These are phyloP conservation scores for Blastobasis lacticolella DNA, from an alignment of 2,888 invertebrate genomes.

Conservation along the genomic window DNA sequence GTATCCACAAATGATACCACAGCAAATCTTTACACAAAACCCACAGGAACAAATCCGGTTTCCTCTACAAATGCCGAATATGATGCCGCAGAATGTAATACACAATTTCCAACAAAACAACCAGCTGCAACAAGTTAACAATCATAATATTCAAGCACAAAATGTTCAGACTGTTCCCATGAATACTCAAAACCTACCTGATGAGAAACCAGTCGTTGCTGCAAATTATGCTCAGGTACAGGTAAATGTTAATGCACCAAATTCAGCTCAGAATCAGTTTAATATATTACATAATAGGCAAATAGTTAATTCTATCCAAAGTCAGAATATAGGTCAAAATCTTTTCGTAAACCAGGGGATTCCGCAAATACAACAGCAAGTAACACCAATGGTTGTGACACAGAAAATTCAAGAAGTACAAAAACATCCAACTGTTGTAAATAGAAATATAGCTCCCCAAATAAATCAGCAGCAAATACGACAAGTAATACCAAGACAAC, in stretches of 20 bases:
- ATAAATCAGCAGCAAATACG: not conserved
- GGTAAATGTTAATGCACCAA: constrained; percentile 3
- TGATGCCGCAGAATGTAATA: constrained; percentile 27
- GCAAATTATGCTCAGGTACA: constrained; percentile 19
- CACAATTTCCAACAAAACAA: constrained; percentile 17
- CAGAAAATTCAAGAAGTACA: constrained; percentile 14
- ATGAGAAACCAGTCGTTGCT: not conserved
- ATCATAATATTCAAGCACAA: constrained; percentile 1
- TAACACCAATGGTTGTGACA: not conserved
- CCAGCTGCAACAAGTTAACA: not conserved
- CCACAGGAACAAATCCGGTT: constrained; percentile 21
- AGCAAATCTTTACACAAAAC: constrained; percentile 38
- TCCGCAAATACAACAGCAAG: constrained; percentile 2
- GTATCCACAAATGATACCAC: constrained; percentile 43
- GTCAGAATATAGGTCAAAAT: not conserved
- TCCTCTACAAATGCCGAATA: constrained; percentile 27
- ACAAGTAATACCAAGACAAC: not conserved
- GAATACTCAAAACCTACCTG: not conserved
- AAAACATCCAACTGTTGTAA: constrained; percentile 13
- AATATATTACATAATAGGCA: constrained; percentile 9
- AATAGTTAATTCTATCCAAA: not conserved
- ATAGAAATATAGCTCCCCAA: constrained; percentile 2
- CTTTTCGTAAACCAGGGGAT: not conserved
- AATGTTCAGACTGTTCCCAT: not conserved
- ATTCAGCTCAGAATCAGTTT: not conserved